Evolutionary conservation across 2,888 invertebrate species (phyloP).

Genomic region (Cerceris rybyensis): DNA sequence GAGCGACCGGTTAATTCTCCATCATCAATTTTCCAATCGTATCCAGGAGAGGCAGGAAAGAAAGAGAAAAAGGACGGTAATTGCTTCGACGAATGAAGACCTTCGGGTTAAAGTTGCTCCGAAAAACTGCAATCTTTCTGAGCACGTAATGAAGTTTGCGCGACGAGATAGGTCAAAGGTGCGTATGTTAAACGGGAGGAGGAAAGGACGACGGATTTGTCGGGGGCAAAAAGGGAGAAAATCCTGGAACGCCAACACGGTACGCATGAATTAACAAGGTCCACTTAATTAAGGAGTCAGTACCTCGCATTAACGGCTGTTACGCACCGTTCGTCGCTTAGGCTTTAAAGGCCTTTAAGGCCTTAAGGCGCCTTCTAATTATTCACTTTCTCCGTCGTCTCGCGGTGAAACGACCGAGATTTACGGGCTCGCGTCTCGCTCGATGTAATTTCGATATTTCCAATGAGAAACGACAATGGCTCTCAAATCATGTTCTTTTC

Average conservation of each 20-base stretch:
- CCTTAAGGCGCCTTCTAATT: conserved; percentile 68
- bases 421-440: conserved; percentile 56
- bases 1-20: no score
- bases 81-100: neutral
- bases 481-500: neutral
- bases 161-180: neutral
- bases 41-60: neutral
- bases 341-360: conserved; percentile 54
- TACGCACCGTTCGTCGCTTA: conserved; percentile 54
- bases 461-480: conserved; percentile 40
- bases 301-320: conserved; percentile 43
- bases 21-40: no score
- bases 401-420: conserved; percentile 54
- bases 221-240: conserved; percentile 31
- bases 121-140: neutral
- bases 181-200: neutral
- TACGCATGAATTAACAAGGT: conserved; percentile 58
- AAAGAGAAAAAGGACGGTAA: neutral
- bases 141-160: neutral
- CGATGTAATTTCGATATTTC: conserved; percentile 49
- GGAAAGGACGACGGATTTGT: neutral
- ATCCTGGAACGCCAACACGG: conserved; percentile 13
- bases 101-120: neutral
- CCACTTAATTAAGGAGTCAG: conserved; percentile 59
- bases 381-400: conserved; percentile 71